These are phyloP conservation scores for Yponomeuta sedellus DNA, from an alignment of 2,888 invertebrate species.

Conservation along the genomic window DNA sequence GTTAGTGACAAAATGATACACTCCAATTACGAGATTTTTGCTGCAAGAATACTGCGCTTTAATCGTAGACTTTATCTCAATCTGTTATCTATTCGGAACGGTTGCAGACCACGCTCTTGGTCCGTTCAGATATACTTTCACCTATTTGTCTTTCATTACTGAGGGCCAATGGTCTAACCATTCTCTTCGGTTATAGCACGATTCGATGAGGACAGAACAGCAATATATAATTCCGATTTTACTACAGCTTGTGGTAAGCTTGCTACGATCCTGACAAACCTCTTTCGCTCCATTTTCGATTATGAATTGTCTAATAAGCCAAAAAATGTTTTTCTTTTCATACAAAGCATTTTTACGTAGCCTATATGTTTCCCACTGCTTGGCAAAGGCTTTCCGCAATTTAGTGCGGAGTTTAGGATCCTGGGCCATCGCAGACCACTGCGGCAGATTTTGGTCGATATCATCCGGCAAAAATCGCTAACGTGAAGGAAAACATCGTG, in stretches of 20 bases:
- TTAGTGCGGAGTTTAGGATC: too few relatives aligned
- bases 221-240: background rate
- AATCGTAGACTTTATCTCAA: slow-evolving; percentile 2
- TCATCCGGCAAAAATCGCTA: too few relatives aligned
- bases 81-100: slow-evolving; percentile 6
- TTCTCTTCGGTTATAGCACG: slow-evolving; percentile 7
- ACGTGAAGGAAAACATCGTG: too few relatives aligned
- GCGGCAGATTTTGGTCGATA: too few relatives aligned
- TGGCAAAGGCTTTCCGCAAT: too few relatives aligned
- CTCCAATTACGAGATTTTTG: background rate
- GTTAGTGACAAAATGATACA: background rate
- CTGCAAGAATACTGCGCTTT: background rate
- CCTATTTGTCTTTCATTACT: slow-evolving; percentile 14
- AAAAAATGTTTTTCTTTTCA: too few relatives aligned
- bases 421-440: too few relatives aligned
- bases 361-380: too few relatives aligned
- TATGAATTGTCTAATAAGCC: too few relatives aligned
- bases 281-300: too few relatives aligned
- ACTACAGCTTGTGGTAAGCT: background rate
- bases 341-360: too few relatives aligned
- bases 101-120: slow-evolving; percentile 1
- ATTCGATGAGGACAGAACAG: background rate
- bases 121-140: slow-evolving; percentile 11
- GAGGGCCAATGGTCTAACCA: slow-evolving; percentile 6
- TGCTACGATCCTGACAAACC: too few relatives aligned